phyloP scores from a whole-genome alignment of 2,113 vertebrate species.

The Tenebrosternarchus preto region DNA sequence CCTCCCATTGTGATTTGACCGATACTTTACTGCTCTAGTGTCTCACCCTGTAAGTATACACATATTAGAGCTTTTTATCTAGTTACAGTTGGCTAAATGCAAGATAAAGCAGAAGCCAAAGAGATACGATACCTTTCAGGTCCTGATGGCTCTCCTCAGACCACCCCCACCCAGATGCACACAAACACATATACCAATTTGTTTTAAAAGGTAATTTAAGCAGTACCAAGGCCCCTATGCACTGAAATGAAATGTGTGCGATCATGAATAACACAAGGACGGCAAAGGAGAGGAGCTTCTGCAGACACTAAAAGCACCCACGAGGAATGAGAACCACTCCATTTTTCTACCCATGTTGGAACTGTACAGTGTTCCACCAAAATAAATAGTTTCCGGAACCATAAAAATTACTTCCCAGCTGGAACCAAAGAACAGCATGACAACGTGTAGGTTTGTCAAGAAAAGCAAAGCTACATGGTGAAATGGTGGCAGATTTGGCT shows the following conservation, averaged over 20 bases:
- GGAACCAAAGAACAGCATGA: too few species aligned
- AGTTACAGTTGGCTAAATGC: background rate
- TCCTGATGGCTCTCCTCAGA: background rate
- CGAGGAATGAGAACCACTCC: too few species aligned
- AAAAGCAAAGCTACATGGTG: too few species aligned
- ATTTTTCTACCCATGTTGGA: too few species aligned
- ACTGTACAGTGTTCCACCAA: too few species aligned
- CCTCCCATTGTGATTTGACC: background rate
- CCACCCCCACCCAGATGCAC: background rate
- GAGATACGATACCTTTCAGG: background rate
- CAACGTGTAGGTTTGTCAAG: too few species aligned
- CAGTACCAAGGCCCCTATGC: background rate
- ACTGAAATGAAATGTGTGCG: background rate
- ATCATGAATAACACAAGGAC: conserved; percentile 12
- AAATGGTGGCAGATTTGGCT: too few species aligned
- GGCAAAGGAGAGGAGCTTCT: background rate
- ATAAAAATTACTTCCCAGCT: too few species aligned
- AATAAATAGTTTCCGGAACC: too few species aligned
- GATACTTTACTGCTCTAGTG: background rate
- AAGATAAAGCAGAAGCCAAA: background rate
- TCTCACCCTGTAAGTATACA: background rate
- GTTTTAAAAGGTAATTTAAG: background rate
- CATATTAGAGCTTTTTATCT: conserved; percentile 12
- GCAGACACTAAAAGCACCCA: too few species aligned
- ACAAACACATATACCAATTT: background rate